A percentile compares a stretch with the other conserved stretches of the same genome.
These are phyloP conservation scores for Biston stratarius DNA, from an alignment of 2,888 invertebrate genomes.

Conservation along the genomic window DNA sequence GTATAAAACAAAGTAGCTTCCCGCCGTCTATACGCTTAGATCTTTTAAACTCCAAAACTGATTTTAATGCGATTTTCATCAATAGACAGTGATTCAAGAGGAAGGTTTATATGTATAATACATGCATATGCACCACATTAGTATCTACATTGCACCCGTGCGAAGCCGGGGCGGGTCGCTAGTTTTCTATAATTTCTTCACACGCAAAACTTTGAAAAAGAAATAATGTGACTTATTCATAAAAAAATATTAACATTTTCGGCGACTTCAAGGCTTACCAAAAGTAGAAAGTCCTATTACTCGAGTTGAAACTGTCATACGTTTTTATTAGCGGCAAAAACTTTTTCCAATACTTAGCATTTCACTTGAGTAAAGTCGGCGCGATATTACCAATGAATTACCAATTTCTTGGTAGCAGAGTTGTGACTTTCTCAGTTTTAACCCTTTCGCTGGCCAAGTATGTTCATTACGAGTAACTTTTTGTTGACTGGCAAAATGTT, in stretches of 20 bases:
- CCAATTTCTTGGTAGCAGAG: slow-evolving; percentile 74
- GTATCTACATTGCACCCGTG: too few species aligned
- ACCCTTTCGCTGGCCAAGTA: slow-evolving; percentile 74
- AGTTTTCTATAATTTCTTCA: background rate
- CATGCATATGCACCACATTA: too few species aligned
- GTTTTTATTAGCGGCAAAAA: slow-evolving; percentile 59
- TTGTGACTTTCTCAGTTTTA: slow-evolving; percentile 68
- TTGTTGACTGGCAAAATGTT: slow-evolving; percentile 66
- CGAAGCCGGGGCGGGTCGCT: too few species aligned
- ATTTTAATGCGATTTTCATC: too few species aligned
- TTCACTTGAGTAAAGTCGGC: slow-evolving; percentile 63
- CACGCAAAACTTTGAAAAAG: background rate
- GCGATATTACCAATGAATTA: slow-evolving; percentile 73
- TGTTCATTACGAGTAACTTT: slow-evolving; percentile 66
- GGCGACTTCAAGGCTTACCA: slow-evolving; percentile 23
- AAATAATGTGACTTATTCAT: slow-evolving; percentile 16
- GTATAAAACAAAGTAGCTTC: too few species aligned
- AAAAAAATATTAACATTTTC: slow-evolving; percentile 14
- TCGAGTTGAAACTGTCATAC: slow-evolving; percentile 57
- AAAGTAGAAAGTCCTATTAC: slow-evolving; percentile 49
- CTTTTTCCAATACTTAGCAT: slow-evolving; percentile 64
- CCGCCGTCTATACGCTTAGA: too few species aligned
- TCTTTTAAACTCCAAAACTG: too few species aligned
- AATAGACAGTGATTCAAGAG: too few species aligned
- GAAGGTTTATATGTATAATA: too few species aligned